These are phyloP conservation scores for Phalloptychus januarius DNA, from an alignment of 2,797 vertebrate genomes.

Conservation along the genomic window DNA sequence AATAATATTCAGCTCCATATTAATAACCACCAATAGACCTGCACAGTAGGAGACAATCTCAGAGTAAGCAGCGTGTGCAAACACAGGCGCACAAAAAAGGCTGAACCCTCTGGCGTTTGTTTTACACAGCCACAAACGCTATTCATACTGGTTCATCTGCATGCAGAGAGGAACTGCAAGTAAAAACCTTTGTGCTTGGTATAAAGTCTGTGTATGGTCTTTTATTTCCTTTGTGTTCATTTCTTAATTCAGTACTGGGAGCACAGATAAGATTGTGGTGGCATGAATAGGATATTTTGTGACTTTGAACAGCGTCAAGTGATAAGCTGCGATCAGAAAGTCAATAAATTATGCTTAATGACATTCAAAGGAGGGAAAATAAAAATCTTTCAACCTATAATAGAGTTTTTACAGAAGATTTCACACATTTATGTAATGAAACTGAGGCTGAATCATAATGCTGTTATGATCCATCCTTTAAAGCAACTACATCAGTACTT, in stretches of 20 bases:
- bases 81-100: constrained; percentile 27
- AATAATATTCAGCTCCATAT: constrained; percentile 64
- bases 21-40: constrained; percentile 61
- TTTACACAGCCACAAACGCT: constrained; percentile 15
- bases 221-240: constrained; percentile 45
- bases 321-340: constrained; percentile 24
- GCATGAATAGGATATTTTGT: constrained; percentile 26
- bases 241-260: constrained; percentile 24
- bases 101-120: constrained; percentile 38
- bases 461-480: not conserved
- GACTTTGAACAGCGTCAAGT: constrained; percentile 14
- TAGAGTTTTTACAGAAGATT: not conserved
- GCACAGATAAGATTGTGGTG: constrained; percentile 3
- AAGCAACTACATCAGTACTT: constrained; percentile 3
- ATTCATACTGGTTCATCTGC: constrained; percentile 61
- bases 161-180: constrained; percentile 52
- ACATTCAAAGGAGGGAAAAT: constrained; percentile 1
- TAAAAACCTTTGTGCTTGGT: constrained; percentile 42
- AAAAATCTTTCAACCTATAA: not conserved
- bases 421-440: not conserved
- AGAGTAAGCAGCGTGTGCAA: constrained; percentile 23
- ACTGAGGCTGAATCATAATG: not conserved
- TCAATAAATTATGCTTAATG: constrained; percentile 18
- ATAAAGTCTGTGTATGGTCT: constrained; percentile 33
- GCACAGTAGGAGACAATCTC: constrained; percentile 53